These are phyloP conservation scores for Drosophila mettleri DNA, from an alignment of 2,888 invertebrate species.

Conservation along the genomic window DNA sequence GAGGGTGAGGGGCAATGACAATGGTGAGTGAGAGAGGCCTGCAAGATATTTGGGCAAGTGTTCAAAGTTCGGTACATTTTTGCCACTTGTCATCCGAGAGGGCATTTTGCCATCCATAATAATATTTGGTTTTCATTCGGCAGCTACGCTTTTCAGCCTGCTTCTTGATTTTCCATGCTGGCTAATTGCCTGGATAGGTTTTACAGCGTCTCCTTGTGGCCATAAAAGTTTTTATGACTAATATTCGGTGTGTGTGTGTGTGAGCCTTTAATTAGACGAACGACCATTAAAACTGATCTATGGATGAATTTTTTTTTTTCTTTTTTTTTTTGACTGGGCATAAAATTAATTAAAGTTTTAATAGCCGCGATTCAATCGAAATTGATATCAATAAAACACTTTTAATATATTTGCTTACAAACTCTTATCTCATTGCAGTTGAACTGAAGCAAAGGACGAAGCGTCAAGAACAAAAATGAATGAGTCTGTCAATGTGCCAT, in stretches of 20 bases:
- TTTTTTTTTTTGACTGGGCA: constrained; percentile 11
- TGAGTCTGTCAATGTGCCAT: constrained; percentile 72
- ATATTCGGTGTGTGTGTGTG: constrained; percentile 37
- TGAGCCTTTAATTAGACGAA: constrained; percentile 67
- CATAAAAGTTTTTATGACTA: constrained; percentile 64
- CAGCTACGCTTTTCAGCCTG: constrained; percentile 1
- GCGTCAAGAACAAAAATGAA: constrained; percentile 6
- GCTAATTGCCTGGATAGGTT: constrained; percentile 69
- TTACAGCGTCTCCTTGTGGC: constrained; percentile 46
- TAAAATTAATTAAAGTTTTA: constrained; percentile 52
- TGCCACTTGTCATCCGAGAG: constrained; percentile 39
- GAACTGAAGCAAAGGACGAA: constrained; percentile 5
- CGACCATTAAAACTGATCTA: constrained; percentile 64
- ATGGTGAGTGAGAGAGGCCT: constrained; percentile 20
- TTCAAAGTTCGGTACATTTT: constrained; percentile 37
- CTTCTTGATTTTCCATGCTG: constrained; percentile 19
- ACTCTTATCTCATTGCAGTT: constrained; percentile 54
- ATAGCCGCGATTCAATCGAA: constrained; percentile 28
- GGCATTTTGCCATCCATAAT: constrained; percentile 45
- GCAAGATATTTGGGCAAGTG: constrained; percentile 63
- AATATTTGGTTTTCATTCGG: constrained; percentile 70
- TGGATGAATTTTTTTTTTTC: constrained; percentile 50
- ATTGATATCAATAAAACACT: constrained; percentile 11
- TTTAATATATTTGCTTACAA: constrained; percentile 13
- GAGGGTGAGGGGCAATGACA: neutral